phyloP scores from a whole-genome alignment of 2,888 invertebrate species.

The Patella caerulea region DNA sequence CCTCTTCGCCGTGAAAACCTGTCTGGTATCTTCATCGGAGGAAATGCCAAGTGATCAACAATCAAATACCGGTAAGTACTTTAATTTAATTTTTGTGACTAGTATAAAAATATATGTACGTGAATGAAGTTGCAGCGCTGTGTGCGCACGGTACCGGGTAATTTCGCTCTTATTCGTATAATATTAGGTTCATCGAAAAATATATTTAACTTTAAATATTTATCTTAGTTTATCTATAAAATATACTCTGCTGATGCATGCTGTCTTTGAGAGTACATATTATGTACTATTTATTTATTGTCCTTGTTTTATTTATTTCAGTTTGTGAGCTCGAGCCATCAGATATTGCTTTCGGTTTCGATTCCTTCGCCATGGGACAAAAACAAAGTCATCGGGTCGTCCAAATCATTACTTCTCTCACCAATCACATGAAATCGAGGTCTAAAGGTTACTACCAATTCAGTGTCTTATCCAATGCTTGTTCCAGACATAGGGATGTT shows the following conservation, averaged over 20 bases:
- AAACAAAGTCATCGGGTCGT: conserved; percentile 8
- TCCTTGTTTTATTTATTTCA: conserved; percentile 24
- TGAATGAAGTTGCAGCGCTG: too few relatives aligned
- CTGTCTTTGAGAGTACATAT: too few relatives aligned
- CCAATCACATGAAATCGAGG: not conserved
- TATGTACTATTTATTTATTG: too few relatives aligned
- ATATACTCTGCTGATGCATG: too few relatives aligned
- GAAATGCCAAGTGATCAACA: conserved; percentile 33
- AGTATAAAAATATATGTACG: too few relatives aligned
- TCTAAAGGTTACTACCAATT: not conserved
- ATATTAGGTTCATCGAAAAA: too few relatives aligned
- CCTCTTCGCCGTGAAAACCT: conserved; percentile 55
- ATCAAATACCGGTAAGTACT: not conserved
- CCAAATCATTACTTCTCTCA: not conserved
- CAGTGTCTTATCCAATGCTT: conserved; percentile 7
- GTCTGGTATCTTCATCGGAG: conserved; percentile 36
- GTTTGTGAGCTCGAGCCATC: conserved; percentile 37
- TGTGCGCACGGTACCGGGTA: too few relatives aligned
- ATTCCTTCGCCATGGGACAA: conserved; percentile 41
- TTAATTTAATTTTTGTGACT: too few relatives aligned
- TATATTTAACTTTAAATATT: too few relatives aligned
- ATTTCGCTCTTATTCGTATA: too few relatives aligned
- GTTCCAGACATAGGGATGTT: not conserved
- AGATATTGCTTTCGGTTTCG: conserved; percentile 49
- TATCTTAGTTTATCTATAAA: too few relatives aligned